Percentiles rank a stretch among this genome's conserved stretches.
These are phyloP conservation scores for Heliconius ethilla DNA, from an alignment of 2,888 invertebrate species.

Conservation along the genomic window DNA sequence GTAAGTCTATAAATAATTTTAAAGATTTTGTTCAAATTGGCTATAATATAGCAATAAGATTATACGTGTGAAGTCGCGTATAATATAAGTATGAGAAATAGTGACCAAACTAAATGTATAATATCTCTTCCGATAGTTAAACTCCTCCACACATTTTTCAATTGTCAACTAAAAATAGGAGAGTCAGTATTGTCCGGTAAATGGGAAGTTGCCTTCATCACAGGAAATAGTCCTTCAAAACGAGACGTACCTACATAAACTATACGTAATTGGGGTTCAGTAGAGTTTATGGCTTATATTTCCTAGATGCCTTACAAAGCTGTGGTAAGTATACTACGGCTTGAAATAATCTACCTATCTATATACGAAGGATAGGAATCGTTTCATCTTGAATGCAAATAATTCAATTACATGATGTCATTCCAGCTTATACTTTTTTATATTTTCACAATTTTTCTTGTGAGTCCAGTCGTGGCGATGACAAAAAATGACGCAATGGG, in stretches of 20 bases:
- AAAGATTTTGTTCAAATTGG: no score
- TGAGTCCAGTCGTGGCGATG: no score
- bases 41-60: no score
- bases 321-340: neutral
- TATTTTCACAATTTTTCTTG: no score
- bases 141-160: neutral
- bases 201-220: neutral
- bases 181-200: neutral
- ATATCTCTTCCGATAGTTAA: neutral
- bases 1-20: no score
- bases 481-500: no score
- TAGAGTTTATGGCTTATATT: neutral
- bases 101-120: neutral
- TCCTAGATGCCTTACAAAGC: neutral
- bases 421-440: neutral
- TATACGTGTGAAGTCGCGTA: no score
- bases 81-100: no score
- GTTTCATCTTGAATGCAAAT: neutral
- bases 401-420: neutral
- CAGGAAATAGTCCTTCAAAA: slow-evolving; percentile 4
- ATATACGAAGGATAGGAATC: no score
- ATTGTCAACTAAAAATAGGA: neutral
- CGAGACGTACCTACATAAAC: neutral
- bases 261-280: neutral
- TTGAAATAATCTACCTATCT: neutral